Base-by-base conservation (phyloP, 2,797 vertebrate species). In the Otolemur crassicaudatus region DNA sequence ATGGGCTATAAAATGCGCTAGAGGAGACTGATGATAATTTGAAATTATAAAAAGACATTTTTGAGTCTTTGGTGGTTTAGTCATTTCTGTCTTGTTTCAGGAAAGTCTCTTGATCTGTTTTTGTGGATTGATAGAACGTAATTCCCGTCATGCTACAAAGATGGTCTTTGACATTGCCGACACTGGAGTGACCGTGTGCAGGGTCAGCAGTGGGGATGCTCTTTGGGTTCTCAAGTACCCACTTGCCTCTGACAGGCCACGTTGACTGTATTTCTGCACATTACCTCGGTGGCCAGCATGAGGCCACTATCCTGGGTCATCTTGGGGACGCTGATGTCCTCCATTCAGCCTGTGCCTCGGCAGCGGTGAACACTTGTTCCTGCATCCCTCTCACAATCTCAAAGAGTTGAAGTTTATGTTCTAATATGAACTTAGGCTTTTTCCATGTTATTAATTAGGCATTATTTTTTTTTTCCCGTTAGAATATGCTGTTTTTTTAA, bases 171-270 rank as follows among this genome's bases (percentile, higher is more conserved):
- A 14, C 49, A 5, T 7, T n/a, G 14, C 22, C 22, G 40, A n/a
- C 3, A 0, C 17, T 2, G 3, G 23, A n/a, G 31, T 7, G 16
- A 1, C 7, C 0, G 0, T 0, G 10, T 0, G 5, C 0, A 1
- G n/a, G 29, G 31, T 31, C 0, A 23, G 65, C n/a, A 13, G 4
- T 0, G 0, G 9, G 67, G 31, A 34, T 27, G 27, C 63, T 5
- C 12, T 2, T 9, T 7, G 10, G 37, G 29, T 31, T 49, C 56
- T 34, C 5, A 5, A 69, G 49, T 7, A 7, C 53, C 0, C 34
- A 5, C 0, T 2, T 60, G 49, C 17, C 67, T 65, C n/a, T 8
- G 25, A 10, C 27, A 20, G 53, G 27, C 63, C 46, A 9, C 13
- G 0, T 5, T 4, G 27, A 11, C 40, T 9, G 10, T 69, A 31